Evolutionary conservation across 92 coral and sea anemone species (phyloP).

Genomic region (Umimayanthus chanpuru): DNA sequence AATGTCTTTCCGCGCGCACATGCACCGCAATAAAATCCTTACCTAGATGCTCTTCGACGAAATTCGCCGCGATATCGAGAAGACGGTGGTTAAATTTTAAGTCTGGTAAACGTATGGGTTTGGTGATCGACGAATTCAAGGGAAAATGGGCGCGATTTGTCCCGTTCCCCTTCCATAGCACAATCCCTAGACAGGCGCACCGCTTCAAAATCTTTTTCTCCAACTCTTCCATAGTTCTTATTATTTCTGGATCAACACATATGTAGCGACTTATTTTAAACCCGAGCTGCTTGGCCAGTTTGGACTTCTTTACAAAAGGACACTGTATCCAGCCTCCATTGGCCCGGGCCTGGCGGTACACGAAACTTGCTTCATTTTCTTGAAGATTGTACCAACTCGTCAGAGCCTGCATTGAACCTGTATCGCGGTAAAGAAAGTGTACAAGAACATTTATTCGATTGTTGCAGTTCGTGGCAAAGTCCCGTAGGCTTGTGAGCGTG

Average conservation of each 20-base stretch:
- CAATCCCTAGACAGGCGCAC: constrained; percentile 87
- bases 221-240: constrained; percentile 71
- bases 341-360: constrained; percentile 65
- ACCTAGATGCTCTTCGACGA: constrained; percentile 63
- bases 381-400: constrained; percentile 82
- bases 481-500: constrained; percentile 67
- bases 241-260: constrained; percentile 94
- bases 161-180: constrained; percentile 92
- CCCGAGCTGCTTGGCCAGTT: constrained; percentile 81
- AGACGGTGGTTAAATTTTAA: constrained; percentile 78
- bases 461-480: constrained; percentile 79
- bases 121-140: constrained; percentile 61
- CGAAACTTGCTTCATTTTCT: constrained; percentile 61
- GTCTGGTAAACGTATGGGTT: constrained; percentile 73
- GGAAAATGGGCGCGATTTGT: constrained; percentile 79
- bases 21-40: constrained; percentile 82
- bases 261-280: constrained; percentile 92
- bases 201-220: constrained; percentile 84
- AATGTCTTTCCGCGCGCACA: constrained; percentile 91
- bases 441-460: constrained; percentile 82
- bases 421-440: constrained; percentile 82
- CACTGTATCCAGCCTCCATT: constrained; percentile 91
- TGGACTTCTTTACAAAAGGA: constrained; percentile 81
- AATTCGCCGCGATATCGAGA: constrained; percentile 70
- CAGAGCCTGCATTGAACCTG: constrained; percentile 57